Base-by-base conservation (phyloP, 2,797 vertebrate genomes). In the Muscicapa striata region DNA sequence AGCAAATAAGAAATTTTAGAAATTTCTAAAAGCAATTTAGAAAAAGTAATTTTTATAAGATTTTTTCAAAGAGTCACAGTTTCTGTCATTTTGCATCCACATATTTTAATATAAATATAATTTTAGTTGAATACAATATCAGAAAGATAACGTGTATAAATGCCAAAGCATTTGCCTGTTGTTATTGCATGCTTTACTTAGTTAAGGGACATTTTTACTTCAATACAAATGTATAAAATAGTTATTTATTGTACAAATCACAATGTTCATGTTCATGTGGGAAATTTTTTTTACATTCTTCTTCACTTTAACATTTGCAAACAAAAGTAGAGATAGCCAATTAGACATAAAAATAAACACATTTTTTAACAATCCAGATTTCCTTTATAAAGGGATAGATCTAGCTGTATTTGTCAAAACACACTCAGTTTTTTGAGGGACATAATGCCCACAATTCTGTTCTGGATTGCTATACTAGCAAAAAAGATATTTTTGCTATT, bases 91-190 rank as follows among this genome's bases (percentile, higher is more conserved):
- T 64, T 82, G 6, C 16, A 64, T 51, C 73, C 27, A 63, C 30
- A 10, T 1, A 62, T 89, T 88, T 83, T 73, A 91, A 76, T 77
- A 81, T 36, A 89, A 90, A 91, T 43, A 7, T 14, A 77, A 73
- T 86, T 76, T 81, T 54, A 92, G 57, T 48, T 83, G 2, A 87
- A 82, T 46, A 38, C 3, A 40, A 2, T 52, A 9, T 10, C 67
- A 26, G 59, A 94, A 94, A 92, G 15, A 61, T 29, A 17, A 9
- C 67, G 6, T 11, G 2, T 40, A 72, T 77, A 48, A 48, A 85
- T 52, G 14, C 3, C 9, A 45, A 87, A 63, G 12, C 0, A 3
- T 57, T 19, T 79, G 17, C 24, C 46, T 67, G 20, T 5, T 78
- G 15, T 61, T 34, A 68, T 41, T 68, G 51, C 18, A 45, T 5